Percentiles rank a stretch among this genome's conserved stretches.
Conservation (phyloP, 2,113 vertebrate genomes). For the Bubo scandiacus region DNA sequence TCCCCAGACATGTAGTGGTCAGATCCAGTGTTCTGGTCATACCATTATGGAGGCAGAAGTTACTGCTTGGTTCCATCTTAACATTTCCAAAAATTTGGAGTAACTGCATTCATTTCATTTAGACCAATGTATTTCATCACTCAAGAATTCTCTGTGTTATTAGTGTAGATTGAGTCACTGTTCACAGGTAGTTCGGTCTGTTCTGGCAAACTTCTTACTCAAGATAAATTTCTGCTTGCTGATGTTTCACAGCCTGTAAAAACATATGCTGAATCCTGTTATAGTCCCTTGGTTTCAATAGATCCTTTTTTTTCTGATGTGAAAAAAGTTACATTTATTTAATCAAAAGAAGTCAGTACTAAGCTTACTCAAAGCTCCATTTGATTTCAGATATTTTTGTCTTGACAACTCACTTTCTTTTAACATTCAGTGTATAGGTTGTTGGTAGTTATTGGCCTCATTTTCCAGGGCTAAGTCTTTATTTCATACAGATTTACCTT, state of each 20-base stretch:
- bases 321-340: neutral
- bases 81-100: neutral
- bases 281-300: neutral
- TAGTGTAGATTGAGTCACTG: neutral
- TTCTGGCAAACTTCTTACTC: neutral
- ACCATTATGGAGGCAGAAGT: neutral
- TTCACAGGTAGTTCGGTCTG: neutral
- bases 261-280: neutral
- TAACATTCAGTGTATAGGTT: neutral
- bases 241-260: neutral
- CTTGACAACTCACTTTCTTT: neutral
- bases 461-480: neutral
- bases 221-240: neutral
- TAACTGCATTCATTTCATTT: neutral
- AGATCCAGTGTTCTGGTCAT: neutral
- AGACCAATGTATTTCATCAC: neutral
- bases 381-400: neutral
- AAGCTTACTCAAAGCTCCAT: neutral
- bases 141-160: neutral
- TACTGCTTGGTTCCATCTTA: neutral
- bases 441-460: neutral
- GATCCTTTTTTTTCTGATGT: neutral
- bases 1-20: neutral
- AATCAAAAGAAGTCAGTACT: neutral
- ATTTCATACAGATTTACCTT: neutral